A percentile compares a stretch with the other conserved stretches of the same genome.
These are phyloP conservation scores for Astur gentilis DNA, from an alignment of 2,113 vertebrate species.

Conservation along the genomic window DNA sequence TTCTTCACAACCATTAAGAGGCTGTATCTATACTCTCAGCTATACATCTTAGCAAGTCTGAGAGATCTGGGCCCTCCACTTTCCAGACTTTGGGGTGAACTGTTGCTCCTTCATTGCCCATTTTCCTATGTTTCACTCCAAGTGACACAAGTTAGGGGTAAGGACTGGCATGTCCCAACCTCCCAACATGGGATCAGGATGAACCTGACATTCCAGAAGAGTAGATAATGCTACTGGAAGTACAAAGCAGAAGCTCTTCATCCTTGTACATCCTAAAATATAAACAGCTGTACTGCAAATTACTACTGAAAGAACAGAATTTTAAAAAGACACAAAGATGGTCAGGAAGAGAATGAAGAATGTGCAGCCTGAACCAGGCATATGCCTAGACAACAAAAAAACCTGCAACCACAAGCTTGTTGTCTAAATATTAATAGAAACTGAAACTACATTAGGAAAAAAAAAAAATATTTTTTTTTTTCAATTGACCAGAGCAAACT, in stretches of 20 bases:
- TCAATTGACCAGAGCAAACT: not conserved
- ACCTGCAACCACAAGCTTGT: not conserved
- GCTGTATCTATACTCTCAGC: not conserved
- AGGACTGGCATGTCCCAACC: not conserved
- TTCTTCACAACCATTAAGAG: not conserved
- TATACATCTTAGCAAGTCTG: not conserved
- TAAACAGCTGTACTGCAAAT: not conserved
- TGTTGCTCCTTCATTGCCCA: not conserved
- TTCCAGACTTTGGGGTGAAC: not conserved
- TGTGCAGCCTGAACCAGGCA: not conserved
- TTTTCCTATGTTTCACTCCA: not conserved
- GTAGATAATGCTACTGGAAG: not conserved
- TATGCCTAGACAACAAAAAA: not conserved
- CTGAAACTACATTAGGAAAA: not conserved
- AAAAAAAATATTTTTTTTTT: not conserved
- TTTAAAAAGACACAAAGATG: not conserved
- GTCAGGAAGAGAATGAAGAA: not conserved
- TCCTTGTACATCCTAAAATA: not conserved
- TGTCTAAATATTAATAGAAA: not conserved
- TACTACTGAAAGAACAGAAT: not conserved
- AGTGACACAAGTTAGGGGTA: accelerated
- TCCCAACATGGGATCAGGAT: not conserved
- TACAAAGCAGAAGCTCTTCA: not conserved
- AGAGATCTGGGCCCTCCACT: not conserved
- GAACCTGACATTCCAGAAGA: not conserved